Conservation (phyloP, 2,113 vertebrate genomes). For the Erythrolamprus reginae region DNA sequence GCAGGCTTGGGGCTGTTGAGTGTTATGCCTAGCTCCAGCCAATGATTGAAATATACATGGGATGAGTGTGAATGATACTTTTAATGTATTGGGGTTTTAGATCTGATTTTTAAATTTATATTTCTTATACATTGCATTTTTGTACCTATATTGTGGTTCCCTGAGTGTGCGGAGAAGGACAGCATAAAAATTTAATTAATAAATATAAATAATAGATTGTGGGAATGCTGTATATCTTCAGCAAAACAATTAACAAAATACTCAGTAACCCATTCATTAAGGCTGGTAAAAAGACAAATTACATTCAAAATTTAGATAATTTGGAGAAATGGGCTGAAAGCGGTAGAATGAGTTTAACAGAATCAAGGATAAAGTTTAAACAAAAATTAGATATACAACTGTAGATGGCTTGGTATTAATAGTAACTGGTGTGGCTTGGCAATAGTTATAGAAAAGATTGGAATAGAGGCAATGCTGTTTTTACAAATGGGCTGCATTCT, state of each 20-base stretch:
- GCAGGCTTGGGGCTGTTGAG: no score
- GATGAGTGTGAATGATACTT: no score
- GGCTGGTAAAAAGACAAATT: background rate
- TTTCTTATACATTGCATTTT: no score
- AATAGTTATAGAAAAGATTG: background rate
- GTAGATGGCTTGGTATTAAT: background rate
- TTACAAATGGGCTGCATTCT: background rate
- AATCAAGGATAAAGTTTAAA: background rate
- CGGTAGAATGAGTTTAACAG: background rate
- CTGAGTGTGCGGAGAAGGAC: no score
- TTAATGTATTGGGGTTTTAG: no score
- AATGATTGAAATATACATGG: no score
- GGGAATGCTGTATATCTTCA: background rate
- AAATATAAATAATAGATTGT: background rate
- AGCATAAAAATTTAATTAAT: no score
- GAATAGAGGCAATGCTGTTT: background rate
- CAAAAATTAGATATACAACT: background rate
- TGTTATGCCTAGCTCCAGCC: no score
- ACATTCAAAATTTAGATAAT: background rate
- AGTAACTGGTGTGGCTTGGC: background rate
- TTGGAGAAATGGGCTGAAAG: background rate
- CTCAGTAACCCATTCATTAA: background rate
- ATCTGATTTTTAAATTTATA: no score
- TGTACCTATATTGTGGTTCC: no score
- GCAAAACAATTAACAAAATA: background rate